phyloP scores from a whole-genome alignment of 1,140 invertebrate genomes.

The Prorops nasuta region DNA sequence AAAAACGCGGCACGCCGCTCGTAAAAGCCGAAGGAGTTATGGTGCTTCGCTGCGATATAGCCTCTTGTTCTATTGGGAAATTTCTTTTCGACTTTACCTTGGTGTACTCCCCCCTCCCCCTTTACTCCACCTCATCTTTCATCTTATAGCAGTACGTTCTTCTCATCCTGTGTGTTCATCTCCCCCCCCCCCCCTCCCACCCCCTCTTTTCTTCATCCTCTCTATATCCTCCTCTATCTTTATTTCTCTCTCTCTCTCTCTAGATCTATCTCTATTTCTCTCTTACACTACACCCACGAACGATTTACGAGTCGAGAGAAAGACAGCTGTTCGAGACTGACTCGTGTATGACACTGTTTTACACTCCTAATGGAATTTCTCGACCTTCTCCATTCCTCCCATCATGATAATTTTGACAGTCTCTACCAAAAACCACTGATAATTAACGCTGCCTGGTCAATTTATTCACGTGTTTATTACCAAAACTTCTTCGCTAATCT shows the following conservation, averaged over 20 bases:
- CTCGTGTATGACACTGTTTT: slow-evolving; percentile 32
- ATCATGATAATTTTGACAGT: no score
- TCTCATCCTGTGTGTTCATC: no score
- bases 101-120: not conserved
- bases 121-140: not conserved
- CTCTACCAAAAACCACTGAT: no score
- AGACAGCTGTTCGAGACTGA: slow-evolving; percentile 25
- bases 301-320: slow-evolving; percentile 36
- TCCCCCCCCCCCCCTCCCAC: not conserved
- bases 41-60: slow-evolving; percentile 13
- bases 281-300: slow-evolving; percentile 18
- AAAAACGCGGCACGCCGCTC: slow-evolving; percentile 14
- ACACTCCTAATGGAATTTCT: slow-evolving; percentile 32
- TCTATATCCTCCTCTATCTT: no score
- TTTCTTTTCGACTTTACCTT: slow-evolving; percentile 23
- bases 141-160: not conserved
- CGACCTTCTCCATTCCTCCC: no score
- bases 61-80: slow-evolving; percentile 30
- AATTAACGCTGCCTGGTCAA: no score
- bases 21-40: slow-evolving; percentile 31
- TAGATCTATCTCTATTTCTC: no score
- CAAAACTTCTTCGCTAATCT: no score
- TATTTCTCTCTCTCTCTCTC: no score
- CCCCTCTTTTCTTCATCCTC: not conserved
- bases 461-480: no score